A percentile compares a stretch with the other conserved stretches of the same genome.
Conservation (phyloP, 1,140 invertebrate genomes). For the Temnothorax longispinosus region DNA sequence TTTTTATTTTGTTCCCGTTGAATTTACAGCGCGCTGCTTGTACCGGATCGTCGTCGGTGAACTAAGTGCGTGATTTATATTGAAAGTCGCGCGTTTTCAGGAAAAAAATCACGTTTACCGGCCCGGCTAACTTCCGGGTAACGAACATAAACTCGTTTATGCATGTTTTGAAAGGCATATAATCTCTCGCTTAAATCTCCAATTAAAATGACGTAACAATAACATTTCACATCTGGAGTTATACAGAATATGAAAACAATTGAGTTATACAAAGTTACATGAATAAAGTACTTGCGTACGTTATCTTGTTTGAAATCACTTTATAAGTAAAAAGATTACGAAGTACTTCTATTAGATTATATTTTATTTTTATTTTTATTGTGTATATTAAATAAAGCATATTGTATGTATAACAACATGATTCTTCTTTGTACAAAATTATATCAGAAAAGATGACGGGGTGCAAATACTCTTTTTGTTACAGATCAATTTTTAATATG, state of each 20-base stretch:
- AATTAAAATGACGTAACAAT: background rate
- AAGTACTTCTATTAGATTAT: background rate
- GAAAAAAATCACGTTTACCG: constrained; percentile 22
- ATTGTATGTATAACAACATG: no score
- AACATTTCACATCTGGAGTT: background rate
- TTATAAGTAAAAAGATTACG: background rate
- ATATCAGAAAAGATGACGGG: background rate
- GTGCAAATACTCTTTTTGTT: background rate
- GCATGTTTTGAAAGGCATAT: background rate
- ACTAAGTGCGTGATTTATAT: constrained; percentile 44
- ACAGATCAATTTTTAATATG: background rate
- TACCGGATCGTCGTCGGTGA: constrained; percentile 29
- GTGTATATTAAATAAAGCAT: background rate
- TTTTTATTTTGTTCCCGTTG: constrained; percentile 20
- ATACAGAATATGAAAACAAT: background rate
- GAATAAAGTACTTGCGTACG: background rate
- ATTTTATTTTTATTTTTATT: background rate
- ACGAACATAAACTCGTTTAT: background rate
- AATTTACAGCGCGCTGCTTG: constrained; percentile 30
- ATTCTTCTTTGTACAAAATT: background rate
- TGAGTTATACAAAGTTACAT: background rate
- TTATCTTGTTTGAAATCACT: background rate
- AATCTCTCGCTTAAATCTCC: background rate
- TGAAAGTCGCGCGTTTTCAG: constrained; percentile 12
- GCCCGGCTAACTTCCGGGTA: background rate